A percentile compares a stretch with the other conserved stretches of the same genome.
phyloP scores from a whole-genome alignment of 2,797 vertebrate genomes.

The Sciaenops ocellatus region DNA sequence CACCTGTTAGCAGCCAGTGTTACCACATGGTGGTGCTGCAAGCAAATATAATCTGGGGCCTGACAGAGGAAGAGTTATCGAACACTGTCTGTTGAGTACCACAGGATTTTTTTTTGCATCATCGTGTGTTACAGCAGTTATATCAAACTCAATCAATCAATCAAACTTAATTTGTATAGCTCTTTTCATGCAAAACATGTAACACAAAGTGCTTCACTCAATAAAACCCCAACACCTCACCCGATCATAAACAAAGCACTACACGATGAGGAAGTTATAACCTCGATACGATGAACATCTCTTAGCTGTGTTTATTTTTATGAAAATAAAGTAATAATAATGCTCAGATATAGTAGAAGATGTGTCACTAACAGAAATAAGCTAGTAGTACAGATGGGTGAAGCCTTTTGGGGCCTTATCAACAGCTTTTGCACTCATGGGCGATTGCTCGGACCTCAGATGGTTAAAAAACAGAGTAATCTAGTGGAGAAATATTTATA shows the following conservation, averaged over 20 bases:
- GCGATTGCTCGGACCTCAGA: too few relatives aligned
- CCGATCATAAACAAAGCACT: too few relatives aligned
- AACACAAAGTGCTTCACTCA: too few relatives aligned
- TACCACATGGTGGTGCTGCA: conserved; percentile 44
- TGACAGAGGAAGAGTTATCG: neutral
- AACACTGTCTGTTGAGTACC: neutral
- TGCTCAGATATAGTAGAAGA: neutral
- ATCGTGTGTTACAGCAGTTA: neutral
- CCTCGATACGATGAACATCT: neutral
- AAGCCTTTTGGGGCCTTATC: neutral
- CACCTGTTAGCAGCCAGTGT: neutral
- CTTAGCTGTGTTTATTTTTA: neutral
- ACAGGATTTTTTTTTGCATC: neutral
- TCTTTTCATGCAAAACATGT: too few relatives aligned
- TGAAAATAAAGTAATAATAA: neutral
- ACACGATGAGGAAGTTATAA: too few relatives aligned
- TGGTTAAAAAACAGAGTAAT: neutral
- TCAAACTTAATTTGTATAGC: too few relatives aligned
- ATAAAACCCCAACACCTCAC: too few relatives aligned
- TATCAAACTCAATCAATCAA: too few relatives aligned
- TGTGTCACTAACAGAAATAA: neutral
- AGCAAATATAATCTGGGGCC: neutral
- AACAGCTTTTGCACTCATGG: too few relatives aligned
- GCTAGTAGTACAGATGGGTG: too few relatives aligned
- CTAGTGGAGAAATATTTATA: neutral